Evolutionary conservation across 2,113 vertebrate genomes (phyloP).

Genomic region (Regulus satrapa): DNA sequence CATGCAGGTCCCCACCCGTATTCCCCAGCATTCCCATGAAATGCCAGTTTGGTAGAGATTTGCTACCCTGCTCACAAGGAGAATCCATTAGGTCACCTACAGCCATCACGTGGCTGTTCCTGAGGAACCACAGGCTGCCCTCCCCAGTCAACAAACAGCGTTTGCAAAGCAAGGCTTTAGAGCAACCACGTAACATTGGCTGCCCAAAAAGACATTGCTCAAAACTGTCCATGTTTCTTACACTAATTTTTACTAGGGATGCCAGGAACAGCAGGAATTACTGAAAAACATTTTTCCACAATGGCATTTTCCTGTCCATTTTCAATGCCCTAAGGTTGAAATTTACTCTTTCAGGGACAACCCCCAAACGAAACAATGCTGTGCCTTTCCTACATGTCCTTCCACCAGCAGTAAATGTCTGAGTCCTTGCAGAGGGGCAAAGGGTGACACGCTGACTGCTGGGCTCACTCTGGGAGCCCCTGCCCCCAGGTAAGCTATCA

Average conservation of each 20-base stretch:
- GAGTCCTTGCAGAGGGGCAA: not conserved
- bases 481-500: not conserved
- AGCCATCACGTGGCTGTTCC: not conserved
- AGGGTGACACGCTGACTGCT: not conserved
- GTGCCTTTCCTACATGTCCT: not conserved
- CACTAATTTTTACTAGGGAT: not conserved
- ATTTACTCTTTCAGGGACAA: not conserved
- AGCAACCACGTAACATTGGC: rapidly evolving
- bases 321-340: not conserved
- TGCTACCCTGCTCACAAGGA: not conserved
- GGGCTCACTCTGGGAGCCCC: not conserved
- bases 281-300: not conserved
- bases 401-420: not conserved
- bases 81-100: not conserved
- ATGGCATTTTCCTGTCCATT: not conserved
- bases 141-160: not conserved
- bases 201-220: not conserved
- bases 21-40: not conserved
- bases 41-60: not conserved
- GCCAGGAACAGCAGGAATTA: not conserved
- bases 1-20: not conserved
- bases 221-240: rapidly evolving
- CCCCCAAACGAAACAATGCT: not conserved
- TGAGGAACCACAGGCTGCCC: not conserved
- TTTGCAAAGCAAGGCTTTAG: not conserved